Base-by-base conservation (phyloP, 1,140 invertebrate genomes). In the Leptinotarsa lineolata region DNA sequence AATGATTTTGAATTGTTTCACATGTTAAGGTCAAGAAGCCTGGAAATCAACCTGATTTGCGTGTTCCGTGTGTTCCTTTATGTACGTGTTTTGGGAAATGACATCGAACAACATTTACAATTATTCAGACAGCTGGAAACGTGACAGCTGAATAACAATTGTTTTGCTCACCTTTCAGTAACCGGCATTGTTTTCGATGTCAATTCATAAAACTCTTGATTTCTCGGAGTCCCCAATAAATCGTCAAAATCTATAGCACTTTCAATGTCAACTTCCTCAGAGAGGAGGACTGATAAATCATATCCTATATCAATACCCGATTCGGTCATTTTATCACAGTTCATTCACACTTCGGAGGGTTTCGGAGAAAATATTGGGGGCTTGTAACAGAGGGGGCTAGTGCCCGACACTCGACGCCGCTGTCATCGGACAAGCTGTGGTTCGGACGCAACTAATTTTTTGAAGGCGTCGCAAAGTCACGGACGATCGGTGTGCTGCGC, bases 271-370 rank as follows among this genome's bases (percentile, higher is more conserved):
- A 88, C 84, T 84, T 90, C 86, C 76, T 87, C 87, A 77, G 87
- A 84, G 6, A 80, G 73, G 59, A 90, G 85, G 68, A 90, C 88
- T 68, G 89, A 89, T 77, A 91, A 86, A 86, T 92, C 91, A 79
- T 91, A 92, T 74, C 89, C 90, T 86, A 92, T 87, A 83, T 92
- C 91, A 81, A 92, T 90, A 61, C 91, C 91, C 74, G 91, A 92
- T 83, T 92, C 91, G 24, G 81, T 80, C 83, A 84, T 84, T 48
- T 79, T 78, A 70, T 70, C 69, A 70, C 69, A 70, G 44, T 70
- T 63, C 24, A 58, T 61, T 70, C 69, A 70, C 69, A 61, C 18
- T 54, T 69, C 24, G 54, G n/a, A 24, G 22, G 48, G n/a, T 54
- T 54, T n/a, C n/a, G 48, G 13, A 30, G 48, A 54, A 69, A 58